A percentile compares a stretch with the other conserved stretches of the same genome.
phyloP scores from a whole-genome alignment of 2,797 vertebrate species.

The Petrocephalus schoutedeni region DNA sequence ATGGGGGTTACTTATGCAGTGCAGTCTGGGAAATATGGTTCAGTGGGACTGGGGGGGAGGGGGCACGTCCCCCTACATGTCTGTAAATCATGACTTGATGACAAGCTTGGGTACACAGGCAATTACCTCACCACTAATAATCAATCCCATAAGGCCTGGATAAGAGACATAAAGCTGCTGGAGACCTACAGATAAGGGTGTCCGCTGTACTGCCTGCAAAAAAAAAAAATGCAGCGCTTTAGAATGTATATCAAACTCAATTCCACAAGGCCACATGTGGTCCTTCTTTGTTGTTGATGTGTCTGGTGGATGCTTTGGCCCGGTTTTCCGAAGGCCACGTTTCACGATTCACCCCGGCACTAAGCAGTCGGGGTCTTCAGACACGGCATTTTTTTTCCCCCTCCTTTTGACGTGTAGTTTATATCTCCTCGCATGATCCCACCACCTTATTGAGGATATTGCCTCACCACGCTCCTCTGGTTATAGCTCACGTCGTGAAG shows the following conservation, averaged over 20 bases:
- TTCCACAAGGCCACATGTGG: not conserved
- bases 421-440: not conserved
- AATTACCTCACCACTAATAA: slow-evolving; percentile 15
- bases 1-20: not conserved
- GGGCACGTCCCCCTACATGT: not conserved
- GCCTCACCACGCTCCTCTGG: not conserved
- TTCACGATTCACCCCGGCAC: not conserved
- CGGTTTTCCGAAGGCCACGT: not conserved
- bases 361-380: not conserved
- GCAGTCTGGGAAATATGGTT: slow-evolving; percentile 14
- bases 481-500: not conserved
- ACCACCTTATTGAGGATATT: not conserved
- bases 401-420: not conserved
- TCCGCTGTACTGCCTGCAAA: slow-evolving; percentile 3
- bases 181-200: slow-evolving; percentile 9
- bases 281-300: not conserved
- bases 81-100: slow-evolving; percentile 3
- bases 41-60: not conserved
- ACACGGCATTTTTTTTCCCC: not conserved
- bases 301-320: slow-evolving; percentile 6
- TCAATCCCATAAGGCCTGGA: slow-evolving; percentile 6
- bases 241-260: slow-evolving; percentile 8
- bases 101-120: slow-evolving; percentile 18
- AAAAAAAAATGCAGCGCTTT: not conserved
- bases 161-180: slow-evolving; percentile 5